Percentiles rank a stretch among this genome's conserved stretches.
Evolutionary conservation across 1,140 invertebrate species (phyloP).

Genomic region (Pseudomyrmex concolor): DNA sequence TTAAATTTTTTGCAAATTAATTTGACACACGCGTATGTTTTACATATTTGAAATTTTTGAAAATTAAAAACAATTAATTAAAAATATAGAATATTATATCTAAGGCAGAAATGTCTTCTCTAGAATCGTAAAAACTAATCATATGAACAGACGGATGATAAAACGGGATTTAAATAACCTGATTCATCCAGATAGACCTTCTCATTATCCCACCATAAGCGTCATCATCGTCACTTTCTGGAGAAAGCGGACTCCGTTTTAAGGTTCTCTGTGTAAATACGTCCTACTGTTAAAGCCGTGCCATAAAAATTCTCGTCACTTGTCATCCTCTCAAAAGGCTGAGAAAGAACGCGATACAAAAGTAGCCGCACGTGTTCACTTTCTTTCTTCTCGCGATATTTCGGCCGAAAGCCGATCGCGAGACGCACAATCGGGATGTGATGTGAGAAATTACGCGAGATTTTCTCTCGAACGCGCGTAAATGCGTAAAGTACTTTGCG

Average conservation of each 20-base stretch:
- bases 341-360: background rate
- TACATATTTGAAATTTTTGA: background rate
- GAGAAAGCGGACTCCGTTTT: slow-evolving; percentile 11
- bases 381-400: background rate
- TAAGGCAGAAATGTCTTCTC: too few species aligned
- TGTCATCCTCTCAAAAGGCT: background rate
- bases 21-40: too few species aligned
- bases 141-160: background rate
- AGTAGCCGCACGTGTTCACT: background rate
- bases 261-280: background rate
- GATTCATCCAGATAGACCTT: background rate
- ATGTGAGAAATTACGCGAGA: background rate
- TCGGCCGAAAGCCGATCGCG: slow-evolving; percentile 20
- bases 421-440: slow-evolving; percentile 1
- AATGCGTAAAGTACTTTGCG: background rate
- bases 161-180: background rate
- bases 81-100: too few species aligned
- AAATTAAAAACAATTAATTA: background rate
- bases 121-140: background rate
- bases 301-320: slow-evolving; percentile 28
- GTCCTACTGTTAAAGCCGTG: background rate
- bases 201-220: slow-evolving; percentile 12
- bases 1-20: too few species aligned
- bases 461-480: slow-evolving; percentile 4
- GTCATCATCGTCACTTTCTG: slow-evolving; percentile 19